phyloP scores from a whole-genome alignment of 2,888 invertebrate genomes.

The Agrochola macilenta region DNA sequence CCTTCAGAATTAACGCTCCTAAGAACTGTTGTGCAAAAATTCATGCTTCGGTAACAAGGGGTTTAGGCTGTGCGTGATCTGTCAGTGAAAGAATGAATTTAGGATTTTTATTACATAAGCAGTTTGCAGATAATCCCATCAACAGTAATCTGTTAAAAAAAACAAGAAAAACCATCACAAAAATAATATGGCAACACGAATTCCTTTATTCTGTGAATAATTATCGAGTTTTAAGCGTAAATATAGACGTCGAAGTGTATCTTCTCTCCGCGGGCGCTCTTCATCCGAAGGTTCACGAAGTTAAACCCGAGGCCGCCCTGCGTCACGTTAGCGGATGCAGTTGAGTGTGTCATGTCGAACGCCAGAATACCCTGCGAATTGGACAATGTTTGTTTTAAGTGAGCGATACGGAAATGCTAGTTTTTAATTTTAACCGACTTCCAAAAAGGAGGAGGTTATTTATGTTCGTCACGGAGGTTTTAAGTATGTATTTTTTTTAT shows the following conservation, averaged over 20 bases:
- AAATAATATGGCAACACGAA: constrained; percentile 3
- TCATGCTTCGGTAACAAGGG: no score
- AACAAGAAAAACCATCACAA: not conserved
- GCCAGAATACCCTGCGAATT: constrained; percentile 76
- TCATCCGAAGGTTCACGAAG: constrained; percentile 80
- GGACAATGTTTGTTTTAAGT: constrained; percentile 21
- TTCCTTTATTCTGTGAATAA: constrained; percentile 8
- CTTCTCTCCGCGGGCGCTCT: constrained; percentile 75
- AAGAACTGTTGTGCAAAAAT: no score
- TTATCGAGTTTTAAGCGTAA: constrained; percentile 71
- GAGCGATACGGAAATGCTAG: not conserved
- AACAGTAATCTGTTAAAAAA: not conserved
- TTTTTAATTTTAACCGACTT: no score
- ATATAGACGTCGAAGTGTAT: constrained; percentile 79
- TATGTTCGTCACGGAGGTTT: no score
- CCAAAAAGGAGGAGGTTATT: no score
- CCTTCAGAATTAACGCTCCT: no score
- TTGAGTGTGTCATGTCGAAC: constrained; percentile 67
- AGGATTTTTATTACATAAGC: no score
- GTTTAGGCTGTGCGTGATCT: no score
- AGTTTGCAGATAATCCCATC: no score
- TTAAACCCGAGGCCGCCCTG: constrained; percentile 79
- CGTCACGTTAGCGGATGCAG: constrained; percentile 80
- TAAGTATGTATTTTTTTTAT: no score
- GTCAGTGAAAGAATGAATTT: no score